Evolutionary conservation across 2,797 vertebrate genomes (phyloP).

Genomic region (Toxotes lorentzi): DNA sequence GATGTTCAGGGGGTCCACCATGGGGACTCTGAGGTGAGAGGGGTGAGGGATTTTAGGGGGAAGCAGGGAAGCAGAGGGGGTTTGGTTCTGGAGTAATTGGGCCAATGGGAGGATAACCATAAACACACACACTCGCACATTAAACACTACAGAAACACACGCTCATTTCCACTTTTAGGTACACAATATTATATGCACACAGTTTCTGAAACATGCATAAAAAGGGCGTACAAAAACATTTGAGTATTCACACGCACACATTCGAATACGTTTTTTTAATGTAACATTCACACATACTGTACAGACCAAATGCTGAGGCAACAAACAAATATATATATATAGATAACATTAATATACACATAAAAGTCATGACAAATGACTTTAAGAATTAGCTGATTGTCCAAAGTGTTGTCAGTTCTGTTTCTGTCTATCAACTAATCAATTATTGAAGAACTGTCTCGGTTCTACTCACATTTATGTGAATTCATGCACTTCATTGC

Average conservation of each 20-base stretch:
- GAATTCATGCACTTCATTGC: conserved; percentile 27
- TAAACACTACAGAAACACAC: conserved; percentile 30
- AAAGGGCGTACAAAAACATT: conserved; percentile 25
- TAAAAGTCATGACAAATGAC: conserved; percentile 21
- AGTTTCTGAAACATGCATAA: conserved; percentile 5
- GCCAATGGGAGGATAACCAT: conserved; percentile 82
- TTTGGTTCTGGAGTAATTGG: conserved; percentile 85
- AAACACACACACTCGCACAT: conserved; percentile 50
- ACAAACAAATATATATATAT: conserved; percentile 12
- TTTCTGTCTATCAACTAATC: conserved; percentile 13
- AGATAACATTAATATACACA: too few species aligned
- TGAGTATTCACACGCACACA: neutral
- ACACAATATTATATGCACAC: conserved; percentile 42
- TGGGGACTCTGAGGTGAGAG: conserved; percentile 78
- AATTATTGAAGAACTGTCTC: conserved; percentile 50
- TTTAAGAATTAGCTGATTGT: conserved; percentile 16
- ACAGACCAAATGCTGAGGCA: neutral
- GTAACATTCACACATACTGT: neutral
- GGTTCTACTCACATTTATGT: conserved; percentile 39
- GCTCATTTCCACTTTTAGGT: conserved; percentile 13
- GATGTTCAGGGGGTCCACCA: conserved; percentile 61
- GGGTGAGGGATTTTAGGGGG: conserved; percentile 79
- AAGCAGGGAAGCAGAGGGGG: conserved; percentile 68
- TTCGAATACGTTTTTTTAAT: conserved; percentile 28
- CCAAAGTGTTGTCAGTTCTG: conserved; percentile 19